Base-by-base conservation (phyloP, 2,113 vertebrate genomes). In the Dunckerocampus dactyliophorus region DNA sequence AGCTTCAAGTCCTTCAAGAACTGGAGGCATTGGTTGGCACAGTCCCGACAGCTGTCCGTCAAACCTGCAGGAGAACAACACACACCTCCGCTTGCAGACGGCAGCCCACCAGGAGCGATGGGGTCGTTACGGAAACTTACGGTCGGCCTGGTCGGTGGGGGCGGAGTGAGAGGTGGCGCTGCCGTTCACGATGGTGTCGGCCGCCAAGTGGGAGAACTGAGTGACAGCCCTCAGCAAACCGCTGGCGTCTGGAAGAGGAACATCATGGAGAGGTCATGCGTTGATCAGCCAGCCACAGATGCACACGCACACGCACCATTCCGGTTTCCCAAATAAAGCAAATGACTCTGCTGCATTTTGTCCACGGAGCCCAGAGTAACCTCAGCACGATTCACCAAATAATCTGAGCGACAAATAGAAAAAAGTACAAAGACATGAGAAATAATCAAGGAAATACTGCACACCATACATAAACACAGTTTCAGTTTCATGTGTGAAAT, bases 151-250 rank as follows among this genome's bases (percentile, higher is more conserved):
- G 80, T 97, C 94, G 0, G 91, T 86, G 0, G 93, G 93, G 47
- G 92, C 93, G 16, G 89, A 80, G 28, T 96, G 94, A 1, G 94
- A 93, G 2, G 93, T 92, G 0, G 91, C 89, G 0, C 92, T 91
- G 48, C 93, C 93, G 0, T 97, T 93, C 20, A 93, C 63, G 3
- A 98, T 93, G 48, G 93, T 92, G 84, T 98, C 94, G 0, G 95
- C 90, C 9, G 94, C 88, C 50, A 95, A 76, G 82, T 97, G 93
- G 49, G 92, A 90, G 1, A 98, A 94, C 75, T 93, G 93, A 11
- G 92, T 91, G 58, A 97, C 84, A 0, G 91, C 78, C 52, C 93
- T 89, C 61, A 97, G 67, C 71, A 98, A 54, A 24, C 85, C 85
- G 20, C 92, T 88, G 62, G 92, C 58, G 1, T 92, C 96, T 98